Evolutionary conservation across 2,113 vertebrate species (phyloP).

Genomic region (Pavo muticus): DNA sequence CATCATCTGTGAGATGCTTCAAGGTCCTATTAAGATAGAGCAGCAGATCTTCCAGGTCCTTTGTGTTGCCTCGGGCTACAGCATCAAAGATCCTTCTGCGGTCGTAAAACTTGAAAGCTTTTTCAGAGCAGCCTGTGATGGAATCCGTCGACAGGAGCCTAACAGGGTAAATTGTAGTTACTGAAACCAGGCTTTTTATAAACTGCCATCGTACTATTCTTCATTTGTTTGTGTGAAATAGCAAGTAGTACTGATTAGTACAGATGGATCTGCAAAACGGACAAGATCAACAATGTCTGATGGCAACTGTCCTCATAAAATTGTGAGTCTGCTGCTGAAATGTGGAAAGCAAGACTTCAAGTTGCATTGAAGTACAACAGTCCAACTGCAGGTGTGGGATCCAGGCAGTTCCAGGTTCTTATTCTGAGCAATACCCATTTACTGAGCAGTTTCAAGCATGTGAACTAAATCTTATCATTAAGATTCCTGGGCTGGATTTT

Average conservation of each 20-base stretch:
- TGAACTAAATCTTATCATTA: not conserved
- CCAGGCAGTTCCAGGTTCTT: not conserved
- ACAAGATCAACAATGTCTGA: not conserved
- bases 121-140: slow-evolving; percentile 58
- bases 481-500: not conserved
- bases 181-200: not conserved
- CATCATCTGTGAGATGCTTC: slow-evolving; percentile 87
- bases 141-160: slow-evolving; percentile 70
- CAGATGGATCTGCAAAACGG: not conserved
- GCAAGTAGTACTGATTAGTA: not conserved
- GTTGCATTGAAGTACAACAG: not conserved
- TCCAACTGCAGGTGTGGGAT: not conserved
- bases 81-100: slow-evolving; percentile 86
- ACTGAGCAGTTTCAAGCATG: not conserved
- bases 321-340: not conserved
- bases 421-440: not conserved
- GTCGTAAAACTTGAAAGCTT: slow-evolving; percentile 75
- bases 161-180: not conserved
- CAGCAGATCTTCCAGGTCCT: slow-evolving; percentile 83
- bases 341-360: not conserved
- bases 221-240: not conserved
- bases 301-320: not conserved
- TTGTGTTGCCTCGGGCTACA: slow-evolving; percentile 83
- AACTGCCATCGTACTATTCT: not conserved
- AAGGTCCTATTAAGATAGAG: slow-evolving; percentile 82